Conservation (phyloP, 2,888 invertebrate species). For the Papilio elwesi region DNA sequence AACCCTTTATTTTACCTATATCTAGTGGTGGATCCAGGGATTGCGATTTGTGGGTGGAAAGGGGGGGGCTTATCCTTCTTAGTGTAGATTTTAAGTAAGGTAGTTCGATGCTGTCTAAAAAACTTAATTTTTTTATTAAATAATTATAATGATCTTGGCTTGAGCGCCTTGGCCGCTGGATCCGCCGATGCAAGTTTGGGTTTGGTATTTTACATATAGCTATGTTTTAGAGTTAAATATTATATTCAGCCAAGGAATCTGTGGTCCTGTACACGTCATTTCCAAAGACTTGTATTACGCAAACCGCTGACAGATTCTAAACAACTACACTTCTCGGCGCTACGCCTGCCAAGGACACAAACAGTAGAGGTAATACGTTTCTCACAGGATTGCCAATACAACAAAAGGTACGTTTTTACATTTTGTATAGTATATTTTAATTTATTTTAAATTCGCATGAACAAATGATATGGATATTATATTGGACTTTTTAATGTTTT, state of each 20-base stretch:
- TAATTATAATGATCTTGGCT: neutral
- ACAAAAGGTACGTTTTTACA: neutral
- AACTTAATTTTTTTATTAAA: neutral
- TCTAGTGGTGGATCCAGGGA: too few species aligned
- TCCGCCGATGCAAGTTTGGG: too few species aligned
- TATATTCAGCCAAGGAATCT: too few species aligned
- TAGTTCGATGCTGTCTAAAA: too few species aligned
- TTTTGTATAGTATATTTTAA: neutral
- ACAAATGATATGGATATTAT: slow-evolving; percentile 10
- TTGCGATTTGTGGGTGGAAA: too few species aligned
- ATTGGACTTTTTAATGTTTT: neutral
- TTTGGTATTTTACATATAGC: too few species aligned
- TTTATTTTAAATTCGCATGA: neutral
- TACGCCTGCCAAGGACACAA: slow-evolving; percentile 7
- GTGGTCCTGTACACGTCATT: neutral
- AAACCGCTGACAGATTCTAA: slow-evolving; percentile 13
- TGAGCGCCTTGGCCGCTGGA: neutral
- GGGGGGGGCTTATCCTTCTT: too few species aligned
- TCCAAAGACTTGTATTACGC: slow-evolving; percentile 48
- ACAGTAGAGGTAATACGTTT: slow-evolving; percentile 16
- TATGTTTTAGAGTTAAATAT: too few species aligned
- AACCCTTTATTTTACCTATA: too few species aligned
- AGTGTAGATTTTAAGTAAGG: too few species aligned
- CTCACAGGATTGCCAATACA: neutral
- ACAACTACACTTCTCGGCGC: slow-evolving; percentile 12